Evolutionary conservation across 2,113 vertebrate species (phyloP).

Genomic region (Marcusenius ussheri): DNA sequence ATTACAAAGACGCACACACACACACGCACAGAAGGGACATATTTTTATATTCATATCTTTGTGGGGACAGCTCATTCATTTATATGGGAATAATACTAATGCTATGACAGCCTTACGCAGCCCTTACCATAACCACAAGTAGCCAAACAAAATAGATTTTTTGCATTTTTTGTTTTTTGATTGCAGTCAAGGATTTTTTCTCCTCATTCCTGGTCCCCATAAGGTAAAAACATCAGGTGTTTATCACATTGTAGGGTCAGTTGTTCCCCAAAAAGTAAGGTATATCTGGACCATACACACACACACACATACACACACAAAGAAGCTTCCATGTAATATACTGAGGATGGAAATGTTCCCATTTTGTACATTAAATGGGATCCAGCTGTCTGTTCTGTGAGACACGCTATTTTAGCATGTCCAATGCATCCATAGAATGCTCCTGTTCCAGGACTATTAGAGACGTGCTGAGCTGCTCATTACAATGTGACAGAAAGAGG

Average conservation of each 20-base stretch:
- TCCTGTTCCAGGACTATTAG: neutral
- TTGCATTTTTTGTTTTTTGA: neutral
- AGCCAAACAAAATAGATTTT: neutral
- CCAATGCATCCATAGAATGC: neutral
- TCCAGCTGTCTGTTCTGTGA: neutral
- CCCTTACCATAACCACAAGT: neutral
- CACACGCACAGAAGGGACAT: neutral
- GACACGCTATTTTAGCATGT: neutral
- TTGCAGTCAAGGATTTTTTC: neutral
- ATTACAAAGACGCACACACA: neutral
- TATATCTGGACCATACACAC: neutral
- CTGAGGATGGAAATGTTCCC: neutral
- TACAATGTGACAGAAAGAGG: neutral
- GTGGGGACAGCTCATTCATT: neutral
- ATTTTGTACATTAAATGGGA: neutral
- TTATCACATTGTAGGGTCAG: neutral
- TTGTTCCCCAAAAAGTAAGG: neutral
- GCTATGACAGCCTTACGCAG: neutral
- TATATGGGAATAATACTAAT: neutral
- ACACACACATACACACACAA: neutral
- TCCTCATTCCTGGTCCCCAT: neutral
- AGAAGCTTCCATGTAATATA: neutral
- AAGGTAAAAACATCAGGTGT: neutral
- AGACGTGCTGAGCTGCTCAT: neutral
- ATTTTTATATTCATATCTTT: neutral